Evolutionary conservation across 2,888 invertebrate species (phyloP).

Genomic region (Drepanosiphum platanoidis): DNA sequence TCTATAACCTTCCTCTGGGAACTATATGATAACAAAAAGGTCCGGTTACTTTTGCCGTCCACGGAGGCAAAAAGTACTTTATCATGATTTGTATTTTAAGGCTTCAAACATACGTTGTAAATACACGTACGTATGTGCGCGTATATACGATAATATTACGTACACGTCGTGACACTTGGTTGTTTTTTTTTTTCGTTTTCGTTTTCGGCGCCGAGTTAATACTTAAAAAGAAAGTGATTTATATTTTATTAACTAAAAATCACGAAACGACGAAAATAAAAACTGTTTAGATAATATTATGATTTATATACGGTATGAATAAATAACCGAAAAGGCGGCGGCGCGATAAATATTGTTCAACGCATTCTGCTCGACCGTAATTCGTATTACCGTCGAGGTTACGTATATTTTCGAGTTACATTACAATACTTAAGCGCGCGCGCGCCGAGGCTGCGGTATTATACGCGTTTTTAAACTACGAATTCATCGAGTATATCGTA

Average conservation of each 20-base stretch:
- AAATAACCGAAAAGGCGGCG: too few relatives aligned
- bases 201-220: neutral
- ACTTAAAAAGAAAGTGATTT: neutral
- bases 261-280: neutral
- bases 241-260: neutral
- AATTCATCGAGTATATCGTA: too few relatives aligned
- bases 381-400: too few relatives aligned
- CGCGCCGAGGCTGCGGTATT: too few relatives aligned
- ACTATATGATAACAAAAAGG: conserved; percentile 56
- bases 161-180: neutral
- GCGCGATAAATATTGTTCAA: too few relatives aligned
- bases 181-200: too few relatives aligned
- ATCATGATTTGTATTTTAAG: conserved; percentile 49
- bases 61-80: conserved; percentile 52
- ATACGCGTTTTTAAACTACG: too few relatives aligned
- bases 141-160: neutral
- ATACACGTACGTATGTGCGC: neutral
- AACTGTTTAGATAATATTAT: neutral
- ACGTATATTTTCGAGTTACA: too few relatives aligned
- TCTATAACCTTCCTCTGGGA: neutral
- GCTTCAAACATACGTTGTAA: conserved; percentile 37
- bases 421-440: too few relatives aligned
- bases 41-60: conserved; percentile 29
- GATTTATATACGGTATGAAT: too few relatives aligned
- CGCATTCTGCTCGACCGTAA: too few relatives aligned